Conservation (phyloP, 2,113 vertebrate species). For the Anguilla japonica region DNA sequence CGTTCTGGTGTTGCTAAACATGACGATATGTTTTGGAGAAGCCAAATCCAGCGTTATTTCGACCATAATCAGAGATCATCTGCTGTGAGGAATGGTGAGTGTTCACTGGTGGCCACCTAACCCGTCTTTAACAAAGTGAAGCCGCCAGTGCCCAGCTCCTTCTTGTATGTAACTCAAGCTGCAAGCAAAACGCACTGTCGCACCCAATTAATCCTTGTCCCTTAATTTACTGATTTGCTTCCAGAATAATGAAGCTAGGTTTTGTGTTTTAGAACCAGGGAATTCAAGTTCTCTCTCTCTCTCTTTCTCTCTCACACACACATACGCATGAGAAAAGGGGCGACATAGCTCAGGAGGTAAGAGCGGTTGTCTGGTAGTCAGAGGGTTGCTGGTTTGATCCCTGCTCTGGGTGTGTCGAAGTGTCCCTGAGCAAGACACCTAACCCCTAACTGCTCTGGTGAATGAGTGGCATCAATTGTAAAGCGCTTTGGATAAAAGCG, state of each 20-base stretch:
- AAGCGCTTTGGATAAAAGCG: too few species aligned
- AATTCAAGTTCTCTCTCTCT: not conserved
- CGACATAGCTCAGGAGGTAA: too few species aligned
- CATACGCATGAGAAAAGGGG: too few species aligned
- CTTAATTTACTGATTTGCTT: not conserved
- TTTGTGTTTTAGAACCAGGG: not conserved
- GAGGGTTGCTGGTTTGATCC: too few species aligned
- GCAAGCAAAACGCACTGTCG: not conserved
- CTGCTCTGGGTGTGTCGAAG: too few species aligned
- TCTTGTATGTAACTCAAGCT: not conserved
- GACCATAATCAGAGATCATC: constrained; percentile 83
- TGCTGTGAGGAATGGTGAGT: constrained; percentile 88
- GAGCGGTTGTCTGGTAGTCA: too few species aligned
- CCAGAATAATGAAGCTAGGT: not conserved
- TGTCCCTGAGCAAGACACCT: too few species aligned
- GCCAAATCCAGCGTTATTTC: constrained; percentile 77
- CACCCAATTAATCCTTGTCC: not conserved
- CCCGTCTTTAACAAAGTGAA: not conserved
- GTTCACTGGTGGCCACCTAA: constrained; percentile 44
- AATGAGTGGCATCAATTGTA: too few species aligned
- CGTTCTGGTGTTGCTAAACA: constrained; percentile 78
- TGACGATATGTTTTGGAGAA: constrained; percentile 78
- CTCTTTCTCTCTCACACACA: too few species aligned
- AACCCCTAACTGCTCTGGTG: too few species aligned
- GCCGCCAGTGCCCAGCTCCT: not conserved